Evolutionary conservation across 2,113 vertebrate genomes (phyloP), one percentile per base, ranked within the genome.

Genomic region (Sardina pilchardus): DNA sequence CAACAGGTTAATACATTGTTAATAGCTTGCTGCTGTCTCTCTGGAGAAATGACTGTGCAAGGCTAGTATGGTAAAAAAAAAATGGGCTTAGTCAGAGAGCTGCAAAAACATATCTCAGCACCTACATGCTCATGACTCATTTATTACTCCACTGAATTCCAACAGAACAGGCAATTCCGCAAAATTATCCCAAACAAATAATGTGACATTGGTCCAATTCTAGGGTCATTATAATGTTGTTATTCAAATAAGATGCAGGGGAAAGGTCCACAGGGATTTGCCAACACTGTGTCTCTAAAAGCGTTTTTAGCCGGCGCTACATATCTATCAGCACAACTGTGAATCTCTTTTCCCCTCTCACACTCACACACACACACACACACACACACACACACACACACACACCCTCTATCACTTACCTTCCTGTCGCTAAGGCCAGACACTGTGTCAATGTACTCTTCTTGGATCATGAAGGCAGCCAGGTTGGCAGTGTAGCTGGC

Each of bases 391-490:
- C 83, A 48, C 78, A 82, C 56, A 67, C 75, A 87, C 75, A 59
- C 71, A 47, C 30, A 3, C 36, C 5, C 26, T 42, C 82, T 26
- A 6, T 24, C 26, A 53, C 82, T 1, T 90, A 96, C 97, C 97
- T 99, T 98, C 89, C 96, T 96, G 94, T 98, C 97, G 6, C 97
- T 98, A 90, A 98, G 97, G 44, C 97, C 97, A 9, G 97, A 98
- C 88, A 98, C 97, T 0, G 97, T 98, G 94, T 99, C 97, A 83
- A 98, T 97, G 36, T 98, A 98, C 90, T 98, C 97, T 91, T 98
- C 97, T 92, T 99, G 97, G 95, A 98, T 98, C 97, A 98, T 98
- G 92, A 98, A 98, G 88, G 97, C 97, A 0, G 97, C 97, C 93
- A 99, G 94, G 94, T 99, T 98, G 92, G 97, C 97, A 0, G 97